Evolutionary conservation across 2,113 vertebrate genomes (phyloP).

Genomic region (Chamaetylas fuelleborni): DNA sequence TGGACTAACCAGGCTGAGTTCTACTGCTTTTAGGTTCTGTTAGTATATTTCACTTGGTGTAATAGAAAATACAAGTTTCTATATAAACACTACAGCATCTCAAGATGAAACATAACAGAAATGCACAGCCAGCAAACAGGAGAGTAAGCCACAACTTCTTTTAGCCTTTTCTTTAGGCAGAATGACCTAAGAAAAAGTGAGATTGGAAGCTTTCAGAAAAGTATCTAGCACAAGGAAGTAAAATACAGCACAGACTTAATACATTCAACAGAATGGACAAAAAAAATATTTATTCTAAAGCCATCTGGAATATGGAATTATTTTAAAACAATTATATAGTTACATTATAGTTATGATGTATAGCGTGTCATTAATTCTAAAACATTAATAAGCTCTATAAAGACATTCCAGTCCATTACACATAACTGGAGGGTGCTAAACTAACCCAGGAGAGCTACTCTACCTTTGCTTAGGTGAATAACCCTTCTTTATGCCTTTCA

Average conservation of each 20-base stretch:
- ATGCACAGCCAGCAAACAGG: neutral
- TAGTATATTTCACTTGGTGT: neutral
- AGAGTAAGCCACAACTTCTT: neutral
- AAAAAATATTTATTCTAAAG: neutral
- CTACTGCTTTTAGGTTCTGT: neutral
- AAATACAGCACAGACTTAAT: neutral
- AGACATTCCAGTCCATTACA: neutral
- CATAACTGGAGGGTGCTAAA: neutral
- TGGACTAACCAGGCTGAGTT: neutral
- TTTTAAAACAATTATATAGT: neutral
- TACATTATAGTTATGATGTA: neutral
- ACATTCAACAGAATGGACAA: neutral
- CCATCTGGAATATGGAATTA: neutral
- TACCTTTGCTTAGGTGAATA: neutral
- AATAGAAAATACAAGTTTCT: neutral
- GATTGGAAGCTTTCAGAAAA: neutral
- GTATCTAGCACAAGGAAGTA: neutral
- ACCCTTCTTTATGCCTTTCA: neutral
- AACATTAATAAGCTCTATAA: neutral
- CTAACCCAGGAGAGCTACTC: neutral
- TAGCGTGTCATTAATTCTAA: neutral
- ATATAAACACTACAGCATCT: neutral
- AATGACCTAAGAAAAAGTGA: neutral
- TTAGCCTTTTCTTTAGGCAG: neutral
- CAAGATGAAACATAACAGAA: neutral